A percentile compares a stretch with the other conserved stretches of the same genome.
Conservation (phyloP, 1,140 invertebrate species). For the Elysia chlorotica region DNA sequence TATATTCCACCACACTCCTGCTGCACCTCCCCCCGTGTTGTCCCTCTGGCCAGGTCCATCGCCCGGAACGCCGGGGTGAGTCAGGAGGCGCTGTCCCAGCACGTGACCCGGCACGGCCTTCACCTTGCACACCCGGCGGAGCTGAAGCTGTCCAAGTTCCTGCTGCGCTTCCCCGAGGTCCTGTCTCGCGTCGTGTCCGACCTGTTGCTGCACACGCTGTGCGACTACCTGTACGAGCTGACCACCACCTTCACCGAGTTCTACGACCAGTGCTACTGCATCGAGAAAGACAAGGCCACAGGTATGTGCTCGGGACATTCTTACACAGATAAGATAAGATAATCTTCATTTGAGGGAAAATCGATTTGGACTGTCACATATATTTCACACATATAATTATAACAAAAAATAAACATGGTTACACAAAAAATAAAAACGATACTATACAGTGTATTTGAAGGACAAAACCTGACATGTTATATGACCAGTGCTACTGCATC, state of each 20-base stretch:
- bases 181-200: conserved; percentile 83
- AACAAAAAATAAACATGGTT: too few species aligned
- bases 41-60: conserved; percentile 46
- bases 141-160: conserved; percentile 89
- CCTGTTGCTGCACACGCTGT: conserved; percentile 85
- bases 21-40: too few species aligned
- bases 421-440: too few species aligned
- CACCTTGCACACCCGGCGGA: conserved; percentile 89
- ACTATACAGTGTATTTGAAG: too few species aligned
- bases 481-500: conserved; percentile 96
- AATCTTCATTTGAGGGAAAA: too few species aligned
- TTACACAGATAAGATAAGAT: too few species aligned
- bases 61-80: conserved; percentile 64
- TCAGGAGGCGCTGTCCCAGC: conserved; percentile 67
- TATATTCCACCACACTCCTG: too few species aligned
- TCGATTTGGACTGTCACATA: too few species aligned
- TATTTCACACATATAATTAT: too few species aligned
- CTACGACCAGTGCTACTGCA: conserved; percentile 97
- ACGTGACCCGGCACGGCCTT: conserved; percentile 66
- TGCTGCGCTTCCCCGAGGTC: conserved; percentile 83
- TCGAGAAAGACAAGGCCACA: conserved; percentile 75
- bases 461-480: too few species aligned
- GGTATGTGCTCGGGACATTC: conserved; percentile 36
- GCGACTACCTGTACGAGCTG: conserved; percentile 96
- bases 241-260: conserved; percentile 93